Evolutionary conservation across 2,113 vertebrate genomes (phyloP).

Genomic region (Machaerirhynchus nigripectus): DNA sequence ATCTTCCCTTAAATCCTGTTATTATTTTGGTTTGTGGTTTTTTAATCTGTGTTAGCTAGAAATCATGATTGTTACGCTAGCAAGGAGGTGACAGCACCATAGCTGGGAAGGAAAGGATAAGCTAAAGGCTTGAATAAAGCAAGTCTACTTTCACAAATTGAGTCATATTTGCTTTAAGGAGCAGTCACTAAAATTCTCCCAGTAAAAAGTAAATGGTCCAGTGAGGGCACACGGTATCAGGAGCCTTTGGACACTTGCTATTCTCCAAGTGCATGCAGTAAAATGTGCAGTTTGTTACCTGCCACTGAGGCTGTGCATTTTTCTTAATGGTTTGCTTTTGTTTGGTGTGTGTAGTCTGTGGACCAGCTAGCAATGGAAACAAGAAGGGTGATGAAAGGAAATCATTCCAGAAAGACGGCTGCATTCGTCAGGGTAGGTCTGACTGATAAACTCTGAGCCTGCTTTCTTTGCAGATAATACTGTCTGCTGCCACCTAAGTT

Average conservation of each 20-base stretch:
- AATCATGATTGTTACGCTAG: background rate
- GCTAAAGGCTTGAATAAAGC: background rate
- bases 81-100: background rate
- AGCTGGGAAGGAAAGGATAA: background rate
- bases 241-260: background rate
- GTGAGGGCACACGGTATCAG: background rate
- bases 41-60: background rate
- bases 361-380: constrained; percentile 97
- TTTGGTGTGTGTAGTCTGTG: constrained; percentile 79
- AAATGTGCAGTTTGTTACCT: background rate
- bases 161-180: background rate
- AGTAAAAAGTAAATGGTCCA: background rate
- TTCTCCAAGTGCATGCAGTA: background rate
- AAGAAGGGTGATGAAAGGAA: constrained; percentile 90
- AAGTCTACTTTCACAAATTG: background rate
- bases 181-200: background rate
- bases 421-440: constrained; percentile 91
- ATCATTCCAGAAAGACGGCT: constrained; percentile 93
- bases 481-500: background rate
- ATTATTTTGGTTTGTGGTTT: background rate
- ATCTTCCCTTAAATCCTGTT: background rate
- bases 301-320: background rate
- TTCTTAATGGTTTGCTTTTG: background rate
- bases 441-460: background rate
- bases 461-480: background rate